phyloP scores from a whole-genome alignment of 1,140 invertebrate genomes.

The Leptoteleia sp. region DNA sequence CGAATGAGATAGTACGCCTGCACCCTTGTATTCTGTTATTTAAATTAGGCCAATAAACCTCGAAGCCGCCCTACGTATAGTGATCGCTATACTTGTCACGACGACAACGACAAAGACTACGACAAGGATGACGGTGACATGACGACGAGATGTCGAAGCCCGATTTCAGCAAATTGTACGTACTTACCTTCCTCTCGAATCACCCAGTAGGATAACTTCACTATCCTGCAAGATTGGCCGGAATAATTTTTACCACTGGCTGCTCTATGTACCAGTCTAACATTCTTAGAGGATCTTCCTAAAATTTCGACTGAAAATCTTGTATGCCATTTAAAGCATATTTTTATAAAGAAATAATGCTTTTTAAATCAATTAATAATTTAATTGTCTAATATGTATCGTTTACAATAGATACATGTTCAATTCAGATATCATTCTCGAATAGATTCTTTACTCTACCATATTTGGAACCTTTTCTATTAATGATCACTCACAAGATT shows the following conservation, averaged over 20 bases:
- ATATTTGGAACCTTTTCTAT: too few relatives aligned
- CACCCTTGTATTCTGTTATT: slow-evolving; percentile 69
- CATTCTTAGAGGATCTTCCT: too few relatives aligned
- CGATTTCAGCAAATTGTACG: slow-evolving; percentile 64
- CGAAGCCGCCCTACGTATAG: slow-evolving; percentile 58
- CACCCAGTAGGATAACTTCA: slow-evolving; percentile 54
- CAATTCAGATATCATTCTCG: too few relatives aligned
- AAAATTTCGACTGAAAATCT: too few relatives aligned
- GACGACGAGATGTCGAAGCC: slow-evolving; percentile 68
- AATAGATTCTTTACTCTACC: too few relatives aligned
- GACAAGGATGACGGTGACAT: slow-evolving; percentile 52
- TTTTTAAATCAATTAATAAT: too few relatives aligned
- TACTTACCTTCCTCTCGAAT: slow-evolving; percentile 61
- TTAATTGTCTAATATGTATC: too few relatives aligned
- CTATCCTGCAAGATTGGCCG: slow-evolving; percentile 51
- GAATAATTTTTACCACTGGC: slow-evolving; percentile 44
- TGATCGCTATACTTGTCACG: slow-evolving; percentile 64
- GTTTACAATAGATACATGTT: too few relatives aligned
- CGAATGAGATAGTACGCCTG: slow-evolving; percentile 64
- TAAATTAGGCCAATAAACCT: slow-evolving; percentile 70
- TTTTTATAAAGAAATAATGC: too few relatives aligned
- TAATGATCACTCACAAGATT: too few relatives aligned
- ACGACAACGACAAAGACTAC: slow-evolving; percentile 59
- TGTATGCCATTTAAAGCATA: too few relatives aligned
- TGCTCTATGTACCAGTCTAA: slow-evolving; percentile 18